phyloP scores from a whole-genome alignment of 53 echinoderm and acorn worm species.

The Hippasteria phrygiana region DNA sequence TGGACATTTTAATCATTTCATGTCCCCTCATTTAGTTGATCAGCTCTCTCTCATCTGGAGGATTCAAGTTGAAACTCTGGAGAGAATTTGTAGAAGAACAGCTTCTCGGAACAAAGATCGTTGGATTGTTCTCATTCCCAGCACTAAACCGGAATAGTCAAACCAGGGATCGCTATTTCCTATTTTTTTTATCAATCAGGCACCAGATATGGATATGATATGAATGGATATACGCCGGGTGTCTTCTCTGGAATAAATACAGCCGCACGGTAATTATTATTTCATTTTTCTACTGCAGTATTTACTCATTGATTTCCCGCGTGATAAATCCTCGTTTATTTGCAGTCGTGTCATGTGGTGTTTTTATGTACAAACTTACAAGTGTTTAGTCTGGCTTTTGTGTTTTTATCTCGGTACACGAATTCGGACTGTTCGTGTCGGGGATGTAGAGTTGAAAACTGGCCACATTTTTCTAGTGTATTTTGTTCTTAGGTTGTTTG shows the following conservation, averaged over 20 bases:
- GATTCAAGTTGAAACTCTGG: not conserved
- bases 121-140: not conserved
- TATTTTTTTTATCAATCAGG: not conserved
- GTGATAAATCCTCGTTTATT: constrained; percentile 45
- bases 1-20: not conserved
- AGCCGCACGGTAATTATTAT: constrained; percentile 40
- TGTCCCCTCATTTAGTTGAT: not conserved
- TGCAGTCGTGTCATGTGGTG: not conserved
- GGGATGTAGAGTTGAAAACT: not conserved
- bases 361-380: not conserved
- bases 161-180: not conserved
- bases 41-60: not conserved
- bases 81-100: not conserved
- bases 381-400: not conserved
- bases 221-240: constrained; percentile 28
- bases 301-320: constrained; percentile 26
- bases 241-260: not conserved
- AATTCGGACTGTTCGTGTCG: not conserved
- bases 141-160: not conserved
- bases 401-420: constrained; percentile 10
- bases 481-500: constrained; percentile 17
- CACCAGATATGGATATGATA: constrained; percentile 16
- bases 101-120: not conserved
- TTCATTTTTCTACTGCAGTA: constrained; percentile 9
- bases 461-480: not conserved